phyloP scores from a whole-genome alignment of 2,888 invertebrate genomes.

The Agonum fuliginosum region DNA sequence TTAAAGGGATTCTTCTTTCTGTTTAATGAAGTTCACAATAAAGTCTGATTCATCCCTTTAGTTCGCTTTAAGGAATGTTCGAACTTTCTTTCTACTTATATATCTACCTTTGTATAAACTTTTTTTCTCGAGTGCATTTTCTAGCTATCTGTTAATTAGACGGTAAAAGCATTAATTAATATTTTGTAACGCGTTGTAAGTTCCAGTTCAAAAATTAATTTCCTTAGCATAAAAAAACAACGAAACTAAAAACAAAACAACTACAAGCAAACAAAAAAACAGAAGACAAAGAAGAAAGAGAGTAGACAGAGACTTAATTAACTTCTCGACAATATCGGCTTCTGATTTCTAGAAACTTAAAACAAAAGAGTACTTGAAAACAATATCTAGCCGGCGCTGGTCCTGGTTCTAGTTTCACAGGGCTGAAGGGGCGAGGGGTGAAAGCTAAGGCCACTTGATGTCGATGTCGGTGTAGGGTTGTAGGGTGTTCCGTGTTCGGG shows the following conservation, averaged over 20 bases:
- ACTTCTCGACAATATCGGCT: slow-evolving; percentile 56
- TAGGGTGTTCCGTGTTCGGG: slow-evolving; percentile 43
- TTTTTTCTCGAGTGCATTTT: neutral
- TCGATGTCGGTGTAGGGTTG: slow-evolving; percentile 7
- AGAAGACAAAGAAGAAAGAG: slow-evolving; percentile 13
- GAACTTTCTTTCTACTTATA: neutral
- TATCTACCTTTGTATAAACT: neutral
- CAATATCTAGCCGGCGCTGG: slow-evolving; percentile 44
- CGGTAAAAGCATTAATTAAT: slow-evolving; percentile 17
- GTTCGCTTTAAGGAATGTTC: neutral
- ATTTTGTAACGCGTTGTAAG: neutral
- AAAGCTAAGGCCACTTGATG: slow-evolving; percentile 5
- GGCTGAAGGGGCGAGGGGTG: no score
- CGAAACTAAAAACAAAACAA: slow-evolving; percentile 26
- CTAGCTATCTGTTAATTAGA: slow-evolving; percentile 15
- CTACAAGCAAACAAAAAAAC: slow-evolving; percentile 15
- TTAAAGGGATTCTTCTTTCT: no score
- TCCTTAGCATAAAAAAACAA: neutral
- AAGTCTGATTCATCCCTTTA: neutral
- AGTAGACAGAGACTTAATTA: slow-evolving; percentile 48
- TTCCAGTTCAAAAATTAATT: slow-evolving; percentile 13
- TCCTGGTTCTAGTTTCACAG: slow-evolving; percentile 50
- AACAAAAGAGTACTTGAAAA: slow-evolving; percentile 58
- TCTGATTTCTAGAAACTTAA: slow-evolving; percentile 57
- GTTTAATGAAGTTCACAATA: neutral